phyloP scores from a whole-genome alignment of 2,113 vertebrate genomes.

The Megaleporinus macrocephalus region DNA sequence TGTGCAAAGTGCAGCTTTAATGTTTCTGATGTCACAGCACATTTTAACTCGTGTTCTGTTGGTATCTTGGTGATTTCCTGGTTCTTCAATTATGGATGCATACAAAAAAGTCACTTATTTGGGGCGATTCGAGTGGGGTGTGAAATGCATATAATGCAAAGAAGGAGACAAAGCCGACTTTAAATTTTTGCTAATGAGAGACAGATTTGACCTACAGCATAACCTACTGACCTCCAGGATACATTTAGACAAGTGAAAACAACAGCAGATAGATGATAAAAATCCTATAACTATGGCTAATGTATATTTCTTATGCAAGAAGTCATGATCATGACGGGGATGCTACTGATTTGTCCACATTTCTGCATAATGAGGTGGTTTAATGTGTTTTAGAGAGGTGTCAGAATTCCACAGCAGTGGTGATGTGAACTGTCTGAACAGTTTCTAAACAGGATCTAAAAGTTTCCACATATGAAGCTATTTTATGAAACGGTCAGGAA shows the following conservation, averaged over 20 bases:
- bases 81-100: conserved; percentile 15
- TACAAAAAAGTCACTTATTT: neutral
- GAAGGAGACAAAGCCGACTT: neutral
- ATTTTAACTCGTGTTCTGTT: conserved; percentile 24
- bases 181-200: neutral
- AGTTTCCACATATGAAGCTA: too few relatives aligned
- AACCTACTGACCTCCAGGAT: neutral
- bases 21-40: conserved; percentile 43
- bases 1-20: conserved; percentile 41
- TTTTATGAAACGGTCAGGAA: too few relatives aligned
- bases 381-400: too few relatives aligned
- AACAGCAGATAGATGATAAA: neutral
- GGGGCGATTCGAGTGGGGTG: too few relatives aligned
- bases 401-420: too few relatives aligned
- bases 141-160: neutral
- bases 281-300: neutral
- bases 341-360: too few relatives aligned
- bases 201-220: neutral
- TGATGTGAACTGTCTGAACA: too few relatives aligned
- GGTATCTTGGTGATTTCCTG: conserved; percentile 6
- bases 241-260: neutral
- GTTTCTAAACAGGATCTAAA: too few relatives aligned
- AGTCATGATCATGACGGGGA: too few relatives aligned
- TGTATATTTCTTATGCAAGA: neutral
- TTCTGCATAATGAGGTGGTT: too few relatives aligned